Percentiles rank a stretch among this genome's conserved stretches.
phyloP scores from a whole-genome alignment of 2,113 vertebrate genomes.

The Barbus barbus region DNA sequence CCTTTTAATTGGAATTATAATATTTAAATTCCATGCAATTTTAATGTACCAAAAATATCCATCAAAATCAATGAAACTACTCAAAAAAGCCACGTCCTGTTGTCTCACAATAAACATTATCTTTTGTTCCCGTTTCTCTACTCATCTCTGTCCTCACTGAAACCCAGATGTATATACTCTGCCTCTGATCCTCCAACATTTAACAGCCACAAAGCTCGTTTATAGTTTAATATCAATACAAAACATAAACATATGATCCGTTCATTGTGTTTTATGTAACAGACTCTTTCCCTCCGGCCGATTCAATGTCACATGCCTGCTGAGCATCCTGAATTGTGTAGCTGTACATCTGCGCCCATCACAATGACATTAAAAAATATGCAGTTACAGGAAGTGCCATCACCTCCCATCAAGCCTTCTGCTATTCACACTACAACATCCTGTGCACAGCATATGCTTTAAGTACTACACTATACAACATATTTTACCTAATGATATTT shows the following conservation, averaged over 20 bases:
- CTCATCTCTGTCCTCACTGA: not conserved
- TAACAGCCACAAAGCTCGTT: not conserved
- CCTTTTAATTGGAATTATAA: not conserved
- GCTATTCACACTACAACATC: slow-evolving; percentile 20
- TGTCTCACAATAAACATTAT: not conserved
- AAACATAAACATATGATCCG: slow-evolving; percentile 32
- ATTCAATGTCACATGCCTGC: slow-evolving; percentile 20
- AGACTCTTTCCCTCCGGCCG: slow-evolving; percentile 14
- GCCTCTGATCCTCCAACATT: slow-evolving; percentile 18
- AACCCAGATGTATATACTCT: not conserved
- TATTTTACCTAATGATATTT: not conserved
- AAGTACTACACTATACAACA: too few species aligned
- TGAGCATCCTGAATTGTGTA: slow-evolving; percentile 21
- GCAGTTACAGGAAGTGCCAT: slow-evolving; percentile 1
- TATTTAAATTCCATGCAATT: not conserved
- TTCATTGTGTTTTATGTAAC: slow-evolving; percentile 37
- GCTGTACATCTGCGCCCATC: slow-evolving; percentile 4
- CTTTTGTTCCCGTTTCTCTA: not conserved
- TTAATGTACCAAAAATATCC: not conserved
- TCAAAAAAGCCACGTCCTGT: not conserved
- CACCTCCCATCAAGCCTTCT: slow-evolving; percentile 3
- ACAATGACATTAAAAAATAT: slow-evolving; percentile 25
- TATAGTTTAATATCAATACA: slow-evolving; percentile 21
- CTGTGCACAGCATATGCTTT: not conserved
- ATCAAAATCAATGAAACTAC: not conserved